Evolutionary conservation across 2,113 vertebrate species (phyloP), one percentile per base, ranked within the genome.

Genomic region (Boleophthalmus pectinirostris): DNA sequence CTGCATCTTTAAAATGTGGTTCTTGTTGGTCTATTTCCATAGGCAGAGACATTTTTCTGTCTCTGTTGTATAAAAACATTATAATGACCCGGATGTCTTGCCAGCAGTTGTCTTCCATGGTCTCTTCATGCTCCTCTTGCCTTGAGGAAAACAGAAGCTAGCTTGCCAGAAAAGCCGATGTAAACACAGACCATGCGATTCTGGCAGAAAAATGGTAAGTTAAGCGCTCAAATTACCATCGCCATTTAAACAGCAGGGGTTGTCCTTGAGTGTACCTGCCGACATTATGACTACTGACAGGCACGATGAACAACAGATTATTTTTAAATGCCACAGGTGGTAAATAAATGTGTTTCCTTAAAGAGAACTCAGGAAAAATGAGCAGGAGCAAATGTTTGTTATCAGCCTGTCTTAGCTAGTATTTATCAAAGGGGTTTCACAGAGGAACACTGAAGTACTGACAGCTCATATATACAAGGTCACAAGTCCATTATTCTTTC

Each of bases 101-200:
- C 15, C 29, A 64, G 33, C 33, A 38, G 29, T 35, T 38, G 29
- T 64, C 61, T 16, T 20, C 15, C 5, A 10, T 35, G 16, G 8
- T 35, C 61, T 38, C 25, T 20, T 38, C 61, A 64, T 38, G 61
- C 61, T 20, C 38, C 60, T 25, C 15, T 38, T 64, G 60, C 29
- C 60, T 64, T 11, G 29, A 64, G 61, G 61, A 35, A 38, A 35
- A 64, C 16, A 43, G 7, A 43, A 43, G 9, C 5, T 8, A 38
- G 18, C 61, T 60, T 64, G 29, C 61, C 61, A 33, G 33, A 64
- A 64, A 64, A 64, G 25, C 61, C 18, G 15, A 64, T 64, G 33
- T 38, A 64, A 64, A 64, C 20, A 64, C 18, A 64, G 20, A 64
- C 57, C 23, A 25, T 14, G 24, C 25, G 20, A 64, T 64, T 64